Base-by-base conservation (phyloP, 2,797 vertebrate species). In the Neomorphus geoffroyi region DNA sequence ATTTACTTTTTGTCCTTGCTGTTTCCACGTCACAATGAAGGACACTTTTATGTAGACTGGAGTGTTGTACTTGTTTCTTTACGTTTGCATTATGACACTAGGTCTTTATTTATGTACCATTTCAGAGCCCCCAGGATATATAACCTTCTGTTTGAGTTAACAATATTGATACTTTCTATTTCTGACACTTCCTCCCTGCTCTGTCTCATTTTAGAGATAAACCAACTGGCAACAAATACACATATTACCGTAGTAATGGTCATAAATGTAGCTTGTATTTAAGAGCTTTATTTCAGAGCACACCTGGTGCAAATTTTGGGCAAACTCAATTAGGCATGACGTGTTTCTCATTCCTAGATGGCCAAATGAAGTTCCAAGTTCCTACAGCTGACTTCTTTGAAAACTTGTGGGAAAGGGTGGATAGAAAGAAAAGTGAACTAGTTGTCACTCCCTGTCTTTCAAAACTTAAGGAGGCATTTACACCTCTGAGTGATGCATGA, bases 131-230 rank as follows among this genome's bases (percentile, higher is more conserved):
- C 30, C 57, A 57, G 83, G 80, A 73, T 92, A 81, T 50, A 51
- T 73, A 90, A 90, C 80, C 53, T 95, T 96, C 94, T 84, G 62
- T 93, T 84, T 94, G 60, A 75, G 66, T 94, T 96, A 95, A 77
- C 51, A 67, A 4, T 94, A 92, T 62, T 88, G 95, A 75, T 94
- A 96, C 78, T 84, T 93, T 67, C 65, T 80, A 15, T 90, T 92
- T 92, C 78, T 94, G 93, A 94, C 46, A 37, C 43, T 92, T 70
- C 3, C 1, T 90, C 70, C 50, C 18, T 86, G 18, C 62, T 86
- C 93, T 95, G 56, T 94, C 60, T 94, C 48, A 23, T 72, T 94
- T 94, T 79, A 88, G 80, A 75, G 61, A 50, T 62, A 71, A 2
- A 56, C 30, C 46, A 90, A 88, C 73, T 72, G 43, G 35, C 58